Evolutionary conservation across 2,113 vertebrate species (phyloP).

Genomic region (Sphyrna mokarran): DNA sequence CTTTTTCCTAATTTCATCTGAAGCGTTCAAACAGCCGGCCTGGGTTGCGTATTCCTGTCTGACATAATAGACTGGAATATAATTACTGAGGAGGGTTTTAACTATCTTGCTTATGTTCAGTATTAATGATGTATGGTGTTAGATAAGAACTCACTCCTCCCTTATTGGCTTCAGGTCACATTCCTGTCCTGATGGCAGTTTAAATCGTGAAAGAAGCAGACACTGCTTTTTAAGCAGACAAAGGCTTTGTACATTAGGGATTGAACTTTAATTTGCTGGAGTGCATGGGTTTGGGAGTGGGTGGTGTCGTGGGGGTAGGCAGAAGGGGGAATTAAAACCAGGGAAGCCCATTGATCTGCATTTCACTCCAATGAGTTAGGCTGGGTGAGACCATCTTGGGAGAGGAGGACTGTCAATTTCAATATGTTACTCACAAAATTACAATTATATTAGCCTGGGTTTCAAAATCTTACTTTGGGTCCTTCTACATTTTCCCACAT

Average conservation of each 20-base stretch:
- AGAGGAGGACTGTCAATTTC: not conserved
- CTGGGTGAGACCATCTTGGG: not conserved
- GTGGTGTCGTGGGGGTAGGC: too few relatives aligned
- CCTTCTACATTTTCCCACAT: not conserved
- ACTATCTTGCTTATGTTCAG: constrained; percentile 1
- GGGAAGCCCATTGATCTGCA: not conserved
- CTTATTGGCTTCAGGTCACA: not conserved
- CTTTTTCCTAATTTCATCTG: not conserved
- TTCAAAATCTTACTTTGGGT: not conserved
- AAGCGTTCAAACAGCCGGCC: not conserved
- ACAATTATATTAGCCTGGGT: not conserved
- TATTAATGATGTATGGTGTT: not conserved
- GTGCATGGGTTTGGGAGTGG: not conserved
- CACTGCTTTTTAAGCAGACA: not conserved
- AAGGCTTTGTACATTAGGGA: not conserved
- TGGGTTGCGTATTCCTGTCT: not conserved
- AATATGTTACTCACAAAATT: not conserved
- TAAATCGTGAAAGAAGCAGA: not conserved
- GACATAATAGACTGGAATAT: not conserved
- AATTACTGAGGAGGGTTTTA: not conserved
- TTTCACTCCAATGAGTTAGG: not conserved
- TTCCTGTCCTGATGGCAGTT: constrained; percentile 8
- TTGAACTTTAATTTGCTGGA: not conserved
- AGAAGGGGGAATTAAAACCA: not conserved
- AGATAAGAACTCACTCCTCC: constrained; percentile 24